Evolutionary conservation across 1,140 invertebrate species (phyloP).

Genomic region (Ganaspis sp.): DNA sequence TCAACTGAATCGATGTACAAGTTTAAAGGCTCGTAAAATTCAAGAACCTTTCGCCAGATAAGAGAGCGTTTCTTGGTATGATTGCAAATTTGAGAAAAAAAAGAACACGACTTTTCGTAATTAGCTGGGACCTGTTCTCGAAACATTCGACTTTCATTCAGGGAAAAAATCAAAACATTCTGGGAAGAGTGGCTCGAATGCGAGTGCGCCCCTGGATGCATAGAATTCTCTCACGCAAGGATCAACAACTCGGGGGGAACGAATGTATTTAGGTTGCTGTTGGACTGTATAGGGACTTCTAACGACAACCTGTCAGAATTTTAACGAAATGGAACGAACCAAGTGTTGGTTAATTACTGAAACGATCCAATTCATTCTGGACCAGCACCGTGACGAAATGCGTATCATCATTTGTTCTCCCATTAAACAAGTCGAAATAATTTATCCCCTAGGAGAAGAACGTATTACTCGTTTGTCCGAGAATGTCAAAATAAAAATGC

Average conservation of each 20-base stretch:
- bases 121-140: background rate
- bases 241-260: background rate
- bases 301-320: slow-evolving; percentile 54
- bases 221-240: slow-evolving; percentile 42
- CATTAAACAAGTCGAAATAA: slow-evolving; percentile 3
- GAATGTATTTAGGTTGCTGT: slow-evolving; percentile 27
- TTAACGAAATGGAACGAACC: slow-evolving; percentile 36
- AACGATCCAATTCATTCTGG: slow-evolving; percentile 22
- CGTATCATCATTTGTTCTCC: slow-evolving; percentile 38
- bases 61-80: background rate
- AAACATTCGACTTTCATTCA: background rate
- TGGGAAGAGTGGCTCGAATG: background rate
- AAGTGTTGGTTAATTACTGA: slow-evolving; percentile 35
- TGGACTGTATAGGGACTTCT: slow-evolving; percentile 42
- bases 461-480: background rate
- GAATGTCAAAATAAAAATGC: too few relatives aligned
- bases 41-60: background rate
- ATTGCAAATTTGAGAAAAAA: background rate
- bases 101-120: slow-evolving; percentile 21
- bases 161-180: background rate
- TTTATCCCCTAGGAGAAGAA: background rate
- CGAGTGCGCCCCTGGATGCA: slow-evolving; percentile 44
- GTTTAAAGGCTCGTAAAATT: background rate
- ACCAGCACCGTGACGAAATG: slow-evolving; percentile 32
- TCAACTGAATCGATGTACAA: slow-evolving; percentile 26